Base-by-base conservation (phyloP, 2,888 invertebrate genomes). In the Rhogogaster chlorosoma region DNA sequence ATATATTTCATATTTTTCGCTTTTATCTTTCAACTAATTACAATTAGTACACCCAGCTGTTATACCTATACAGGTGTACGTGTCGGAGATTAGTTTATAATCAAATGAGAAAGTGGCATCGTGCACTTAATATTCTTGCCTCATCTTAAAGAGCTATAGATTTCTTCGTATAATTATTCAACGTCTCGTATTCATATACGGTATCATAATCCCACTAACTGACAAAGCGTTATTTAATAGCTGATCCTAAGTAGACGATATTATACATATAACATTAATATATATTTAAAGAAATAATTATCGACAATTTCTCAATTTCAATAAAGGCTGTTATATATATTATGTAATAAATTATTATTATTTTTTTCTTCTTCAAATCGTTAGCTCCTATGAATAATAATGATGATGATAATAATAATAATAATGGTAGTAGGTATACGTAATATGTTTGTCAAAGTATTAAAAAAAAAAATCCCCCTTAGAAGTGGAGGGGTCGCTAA, bases 141-240 rank as follows among this genome's bases (percentile, higher is more conserved):
- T 36, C 32, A 70, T 38, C 1, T 22, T 70, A n/a, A n/a, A n/a
- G 36, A n/a, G 15, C 45, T 26, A 73, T 73, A 45, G 18, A 26
- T 36, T 73, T 45, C 73, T 38, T 26, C 26, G 73, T 45, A 73
- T 73, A 45, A 26, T 73, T 18, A 36, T 73, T 42, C 73, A 45
- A 10, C 12, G 26, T 26, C 2, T 71, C 38, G 1, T 12, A n/a
- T 71, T 12, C 38, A 9, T 38, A 45, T 45, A 45, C 15, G 15
- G 45, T 45, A 45, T 45, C 45, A 12, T 45, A 45, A n/a, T n/a
- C 2, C 45, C 15, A 45, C 4, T n/a, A 22, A 10, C 38, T 26
- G 45, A 73, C 73, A 73, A 73, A 73, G 73, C 45, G 73, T 73
- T 73, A 73, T 45, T 73, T 73, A 73, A 73, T 73, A 73, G 73